Evolutionary conservation across 92 coral and sea anemone genomes (phyloP), one percentile per base, ranked within the genome.

Genomic region (Virgularia gustaviana): DNA sequence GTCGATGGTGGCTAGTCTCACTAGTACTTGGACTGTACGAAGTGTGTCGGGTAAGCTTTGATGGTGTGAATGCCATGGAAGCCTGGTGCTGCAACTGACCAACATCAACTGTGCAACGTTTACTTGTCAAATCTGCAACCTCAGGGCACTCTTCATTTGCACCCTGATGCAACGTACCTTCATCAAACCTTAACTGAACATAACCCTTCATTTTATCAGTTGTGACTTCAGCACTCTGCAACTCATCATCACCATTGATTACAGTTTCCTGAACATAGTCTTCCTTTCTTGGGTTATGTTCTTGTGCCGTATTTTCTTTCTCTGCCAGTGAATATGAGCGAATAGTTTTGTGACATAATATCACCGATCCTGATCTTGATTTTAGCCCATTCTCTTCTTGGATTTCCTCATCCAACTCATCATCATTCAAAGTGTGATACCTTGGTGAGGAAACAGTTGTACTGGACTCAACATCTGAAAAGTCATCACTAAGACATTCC

Each of bases 81-180:
- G n/a, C n/a, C n/a, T 24, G 57, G 30, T 57, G 73, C 9, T 15
- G 22, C 36, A 66, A 66, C 57, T 42, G 27, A 2, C 73, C 73
- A 43, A 66, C 31, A 27, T 66, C 73, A 6, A 66, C 73, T 42
- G 73, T 66, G 57, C 43, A 10, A 8, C 73, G 73, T n/a, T n/a
- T n/a, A n/a, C n/a, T n/a, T n/a, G n/a, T n/a, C n/a, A n/a, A n/a
- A n/a, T n/a, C n/a, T n/a, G n/a, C n/a, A n/a, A n/a, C n/a, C 11
- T 42, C 4, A 13, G 66, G 23, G 19, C 37, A 2, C 0, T 10
- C 19, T 9, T 6, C 2, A 28, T 35, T 29, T 15, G 34, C 66
- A 20, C 37, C 66, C 66, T 47, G 37, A 2, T 34, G 19, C 34
- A 36, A 27, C 20, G 43, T 47, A 1, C 25, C 8, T 19, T 3